Evolutionary conservation across 2,888 invertebrate genomes (phyloP).

Genomic region (Pelosia muscerda): DNA sequence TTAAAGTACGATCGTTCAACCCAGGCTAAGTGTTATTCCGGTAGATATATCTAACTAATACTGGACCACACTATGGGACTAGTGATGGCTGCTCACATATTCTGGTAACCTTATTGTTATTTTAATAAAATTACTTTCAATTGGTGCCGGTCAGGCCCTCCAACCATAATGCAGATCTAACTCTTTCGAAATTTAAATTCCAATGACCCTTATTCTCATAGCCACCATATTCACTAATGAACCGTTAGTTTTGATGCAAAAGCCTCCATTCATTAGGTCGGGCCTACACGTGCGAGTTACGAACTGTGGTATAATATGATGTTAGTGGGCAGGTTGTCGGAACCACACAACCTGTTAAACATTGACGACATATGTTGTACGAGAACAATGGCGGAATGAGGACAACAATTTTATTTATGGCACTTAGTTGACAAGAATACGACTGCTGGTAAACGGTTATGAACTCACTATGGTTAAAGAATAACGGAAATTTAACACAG

Average conservation of each 20-base stretch:
- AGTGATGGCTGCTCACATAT: no score
- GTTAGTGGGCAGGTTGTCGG: slow-evolving; percentile 9
- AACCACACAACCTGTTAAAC: slow-evolving; percentile 8
- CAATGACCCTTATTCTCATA: slow-evolving; percentile 11
- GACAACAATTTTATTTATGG: not conserved
- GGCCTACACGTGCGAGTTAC: slow-evolving; percentile 12
- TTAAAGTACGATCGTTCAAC: no score
- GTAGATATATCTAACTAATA: no score
- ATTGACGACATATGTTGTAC: not conserved
- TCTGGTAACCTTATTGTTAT: not conserved
- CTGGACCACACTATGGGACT: no score
- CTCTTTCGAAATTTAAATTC: slow-evolving; percentile 2
- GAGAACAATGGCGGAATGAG: not conserved
- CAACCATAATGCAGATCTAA: no score
- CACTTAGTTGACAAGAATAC: not conserved
- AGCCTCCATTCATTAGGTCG: slow-evolving; percentile 37
- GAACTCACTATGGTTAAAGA: not conserved
- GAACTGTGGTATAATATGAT: not conserved
- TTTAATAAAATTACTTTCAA: not conserved
- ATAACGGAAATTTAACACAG: not conserved
- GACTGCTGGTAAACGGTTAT: not conserved
- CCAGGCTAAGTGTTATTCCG: no score
- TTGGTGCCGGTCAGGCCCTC: no score
- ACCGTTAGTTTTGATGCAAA: slow-evolving; percentile 39
- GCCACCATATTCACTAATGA: slow-evolving; percentile 17